Evolutionary conservation across 1,140 invertebrate genomes (phyloP).

Genomic region (Drosophila teissieri): DNA sequence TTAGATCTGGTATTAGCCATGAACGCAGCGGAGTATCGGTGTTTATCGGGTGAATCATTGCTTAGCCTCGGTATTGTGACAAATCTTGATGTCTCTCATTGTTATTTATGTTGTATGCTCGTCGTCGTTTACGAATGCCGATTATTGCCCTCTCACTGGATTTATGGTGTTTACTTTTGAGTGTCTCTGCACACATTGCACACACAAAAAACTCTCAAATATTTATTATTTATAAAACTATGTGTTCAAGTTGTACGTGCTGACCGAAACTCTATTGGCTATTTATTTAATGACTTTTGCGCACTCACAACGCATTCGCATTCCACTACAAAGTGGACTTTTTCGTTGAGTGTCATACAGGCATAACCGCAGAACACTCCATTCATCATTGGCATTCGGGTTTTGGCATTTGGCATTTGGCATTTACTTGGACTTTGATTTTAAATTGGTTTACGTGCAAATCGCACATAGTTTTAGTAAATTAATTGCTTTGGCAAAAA

Average conservation of each 20-base stretch:
- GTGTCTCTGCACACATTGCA: too few species aligned
- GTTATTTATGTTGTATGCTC: slow-evolving; percentile 14
- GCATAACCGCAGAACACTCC: background rate
- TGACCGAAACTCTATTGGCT: too few species aligned
- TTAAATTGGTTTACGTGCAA: slow-evolving; percentile 38
- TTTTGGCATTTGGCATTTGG: slow-evolving; percentile 10
- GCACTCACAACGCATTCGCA: background rate
- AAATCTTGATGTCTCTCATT: slow-evolving; percentile 12
- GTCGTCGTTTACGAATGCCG: slow-evolving; percentile 3
- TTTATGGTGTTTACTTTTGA: slow-evolving; percentile 11
- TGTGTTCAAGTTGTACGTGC: too few species aligned
- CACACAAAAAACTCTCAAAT: background rate
- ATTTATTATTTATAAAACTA: background rate
- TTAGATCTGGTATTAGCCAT: slow-evolving; percentile 43
- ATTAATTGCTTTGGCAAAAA: slow-evolving; percentile 41
- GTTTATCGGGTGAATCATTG: slow-evolving; percentile 34
- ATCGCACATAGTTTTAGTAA: slow-evolving; percentile 46
- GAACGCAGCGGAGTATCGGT: slow-evolving; percentile 1
- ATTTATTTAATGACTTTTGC: background rate
- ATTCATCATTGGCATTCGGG: slow-evolving; percentile 23
- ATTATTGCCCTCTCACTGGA: slow-evolving; percentile 21
- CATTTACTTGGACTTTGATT: slow-evolving; percentile 28
- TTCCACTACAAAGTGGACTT: background rate
- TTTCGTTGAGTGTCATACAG: background rate
- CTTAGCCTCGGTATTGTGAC: background rate